phyloP scores from a whole-genome alignment of 1,140 invertebrate genomes.

The Cotesia vestalis region DNA sequence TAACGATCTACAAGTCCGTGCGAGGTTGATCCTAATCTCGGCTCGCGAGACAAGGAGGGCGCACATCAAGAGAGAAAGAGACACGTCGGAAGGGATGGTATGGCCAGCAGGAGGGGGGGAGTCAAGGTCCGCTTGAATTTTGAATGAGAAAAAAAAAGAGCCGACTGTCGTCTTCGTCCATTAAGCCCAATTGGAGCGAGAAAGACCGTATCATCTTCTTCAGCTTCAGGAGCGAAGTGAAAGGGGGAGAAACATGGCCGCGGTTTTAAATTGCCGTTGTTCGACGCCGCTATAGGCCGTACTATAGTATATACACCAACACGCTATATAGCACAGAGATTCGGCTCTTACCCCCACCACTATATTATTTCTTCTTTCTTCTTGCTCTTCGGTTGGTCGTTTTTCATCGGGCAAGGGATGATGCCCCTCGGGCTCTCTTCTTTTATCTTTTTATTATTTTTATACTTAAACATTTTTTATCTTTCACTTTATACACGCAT shows the following conservation, averaged over 20 bases:
- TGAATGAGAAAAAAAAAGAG: conserved; percentile 29
- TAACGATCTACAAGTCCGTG: conserved; percentile 40
- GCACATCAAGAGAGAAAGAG: neutral
- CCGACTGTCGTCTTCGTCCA: neutral
- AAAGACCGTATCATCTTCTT: too few relatives aligned
- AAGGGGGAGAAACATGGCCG: conserved; percentile 16
- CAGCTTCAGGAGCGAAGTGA: too few relatives aligned
- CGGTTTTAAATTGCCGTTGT: conserved; percentile 26
- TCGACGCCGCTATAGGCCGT: neutral
- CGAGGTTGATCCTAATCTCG: conserved; percentile 39
- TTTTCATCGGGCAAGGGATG: conserved; percentile 2
- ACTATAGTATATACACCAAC: too few relatives aligned
- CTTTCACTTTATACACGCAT: conserved; percentile 4
- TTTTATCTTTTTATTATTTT: conserved; percentile 1
- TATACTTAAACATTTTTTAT: neutral
- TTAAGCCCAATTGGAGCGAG: neutral
- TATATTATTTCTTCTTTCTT: neutral
- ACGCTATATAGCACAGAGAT: too few relatives aligned
- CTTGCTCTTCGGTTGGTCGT: neutral
- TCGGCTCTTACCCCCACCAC: neutral
- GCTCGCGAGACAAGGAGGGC: conserved; percentile 13
- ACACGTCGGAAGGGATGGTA: neutral
- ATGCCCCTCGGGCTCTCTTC: conserved; percentile 9
- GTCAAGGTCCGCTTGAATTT: conserved; percentile 31
- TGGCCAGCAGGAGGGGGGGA: neutral